Evolutionary conservation across 2,888 invertebrate genomes (phyloP).

Genomic region (Macrosiphum euphorbiae): DNA sequence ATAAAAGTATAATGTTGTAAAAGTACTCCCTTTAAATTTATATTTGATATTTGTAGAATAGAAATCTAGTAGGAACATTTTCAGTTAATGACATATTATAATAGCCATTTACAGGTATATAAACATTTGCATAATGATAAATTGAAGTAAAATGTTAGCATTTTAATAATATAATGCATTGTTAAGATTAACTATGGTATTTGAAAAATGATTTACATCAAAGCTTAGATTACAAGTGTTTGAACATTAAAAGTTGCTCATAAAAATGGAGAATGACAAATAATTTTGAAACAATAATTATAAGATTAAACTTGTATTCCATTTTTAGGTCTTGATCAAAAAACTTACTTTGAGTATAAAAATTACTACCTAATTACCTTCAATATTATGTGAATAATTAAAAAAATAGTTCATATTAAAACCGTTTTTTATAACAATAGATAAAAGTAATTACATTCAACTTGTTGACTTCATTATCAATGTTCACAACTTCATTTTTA

Average conservation of each 20-base stretch:
- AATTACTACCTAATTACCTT: background rate
- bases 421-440: background rate
- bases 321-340: background rate
- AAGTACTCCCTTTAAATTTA: background rate
- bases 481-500: slow-evolving; percentile 85
- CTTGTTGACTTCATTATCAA: slow-evolving; percentile 76
- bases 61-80: background rate
- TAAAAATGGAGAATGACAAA: background rate
- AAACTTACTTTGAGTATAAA: background rate
- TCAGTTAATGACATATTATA: background rate
- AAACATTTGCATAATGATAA: background rate
- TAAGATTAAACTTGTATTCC: background rate
- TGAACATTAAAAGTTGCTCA: background rate
- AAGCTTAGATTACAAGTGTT: background rate
- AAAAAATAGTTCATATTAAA: background rate
- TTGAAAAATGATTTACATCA: background rate
- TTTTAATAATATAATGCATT: background rate
- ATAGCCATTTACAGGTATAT: background rate
- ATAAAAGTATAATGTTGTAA: background rate
- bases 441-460: slow-evolving; percentile 39
- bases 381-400: background rate
- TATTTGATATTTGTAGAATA: background rate
- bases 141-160: background rate
- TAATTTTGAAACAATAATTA: background rate
- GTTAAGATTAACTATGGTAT: background rate